Evolutionary conservation across 2,797 vertebrate genomes (phyloP).

Genomic region (Austrolebias charrua): DNA sequence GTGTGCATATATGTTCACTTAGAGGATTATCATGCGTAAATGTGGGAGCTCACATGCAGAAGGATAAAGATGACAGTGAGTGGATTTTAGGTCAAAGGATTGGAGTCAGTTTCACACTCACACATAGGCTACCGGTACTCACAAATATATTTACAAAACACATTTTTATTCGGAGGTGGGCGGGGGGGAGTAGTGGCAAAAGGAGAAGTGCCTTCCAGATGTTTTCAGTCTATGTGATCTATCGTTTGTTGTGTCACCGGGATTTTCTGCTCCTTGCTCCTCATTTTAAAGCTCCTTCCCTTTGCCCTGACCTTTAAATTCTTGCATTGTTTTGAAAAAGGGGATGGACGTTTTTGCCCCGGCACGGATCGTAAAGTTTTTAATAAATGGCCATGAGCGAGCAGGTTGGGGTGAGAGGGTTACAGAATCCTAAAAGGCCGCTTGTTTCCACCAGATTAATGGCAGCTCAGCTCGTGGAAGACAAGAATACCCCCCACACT

Average conservation of each 20-base stretch:
- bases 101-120: conserved; percentile 31
- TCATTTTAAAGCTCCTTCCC: conserved; percentile 18
- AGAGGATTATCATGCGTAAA: conserved; percentile 62
- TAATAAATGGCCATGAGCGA: conserved; percentile 20
- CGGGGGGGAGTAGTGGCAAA: conserved; percentile 15
- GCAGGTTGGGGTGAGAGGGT: conserved; percentile 39
- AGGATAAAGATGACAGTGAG: conserved; percentile 57
- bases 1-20: conserved; percentile 16
- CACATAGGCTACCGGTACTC: too few relatives aligned
- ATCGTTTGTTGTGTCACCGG: conserved; percentile 21
- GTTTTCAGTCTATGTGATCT: conserved; percentile 30
- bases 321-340: conserved; percentile 28
- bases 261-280: conserved; percentile 25
- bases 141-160: neutral
- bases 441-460: conserved; percentile 13
- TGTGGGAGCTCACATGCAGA: conserved; percentile 58
- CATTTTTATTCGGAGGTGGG: neutral
- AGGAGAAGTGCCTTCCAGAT: conserved; percentile 10
- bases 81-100: conserved; percentile 67
- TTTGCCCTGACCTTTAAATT: conserved; percentile 30
- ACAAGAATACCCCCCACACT: too few relatives aligned
- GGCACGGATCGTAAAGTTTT: conserved; percentile 15
- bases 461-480: conserved; percentile 3
- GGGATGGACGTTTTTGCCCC: conserved; percentile 23
- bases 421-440: conserved; percentile 10